Evolutionary conservation across 1,140 invertebrate genomes (phyloP).

Genomic region (Ladona fulva): DNA sequence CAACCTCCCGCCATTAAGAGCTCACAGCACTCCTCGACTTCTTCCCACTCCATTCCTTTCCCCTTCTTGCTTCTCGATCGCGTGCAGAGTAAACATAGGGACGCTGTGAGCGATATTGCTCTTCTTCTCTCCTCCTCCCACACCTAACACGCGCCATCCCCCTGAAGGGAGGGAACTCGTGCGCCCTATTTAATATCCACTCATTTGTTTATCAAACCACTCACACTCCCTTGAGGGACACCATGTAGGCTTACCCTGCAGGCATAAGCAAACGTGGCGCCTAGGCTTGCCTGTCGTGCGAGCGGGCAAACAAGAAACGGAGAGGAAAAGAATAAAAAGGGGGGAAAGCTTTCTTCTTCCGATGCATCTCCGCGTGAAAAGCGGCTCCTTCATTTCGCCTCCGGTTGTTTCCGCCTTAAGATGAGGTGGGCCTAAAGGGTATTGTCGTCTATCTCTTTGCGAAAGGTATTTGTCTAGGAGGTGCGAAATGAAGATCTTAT

Average conservation of each 20-base stretch:
- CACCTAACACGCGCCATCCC: neutral
- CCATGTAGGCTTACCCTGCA: neutral
- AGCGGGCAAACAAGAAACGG: neutral
- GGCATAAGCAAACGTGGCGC: neutral
- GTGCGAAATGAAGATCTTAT: neutral
- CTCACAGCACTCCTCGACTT: too few relatives aligned
- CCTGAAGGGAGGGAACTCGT: neutral
- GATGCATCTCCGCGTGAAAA: neutral
- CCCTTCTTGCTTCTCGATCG: neutral
- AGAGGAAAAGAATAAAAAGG: neutral
- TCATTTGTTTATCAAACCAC: conserved; percentile 10
- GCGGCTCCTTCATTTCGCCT: neutral
- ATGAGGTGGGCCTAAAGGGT: neutral
- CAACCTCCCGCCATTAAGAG: neutral
- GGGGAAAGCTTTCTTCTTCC: neutral
- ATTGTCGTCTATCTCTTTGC: neutral
- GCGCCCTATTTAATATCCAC: conserved; percentile 8
- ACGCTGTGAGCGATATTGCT: neutral
- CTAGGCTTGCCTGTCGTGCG: neutral
- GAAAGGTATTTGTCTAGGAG: neutral
- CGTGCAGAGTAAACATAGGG: conserved; percentile 2
- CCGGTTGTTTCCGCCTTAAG: neutral
- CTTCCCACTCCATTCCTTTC: neutral
- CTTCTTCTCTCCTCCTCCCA: neutral
- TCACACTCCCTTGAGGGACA: conserved; percentile 1